Conservation (phyloP, 2,888 invertebrate genomes). For the Petrolisthes manimaculis region DNA sequence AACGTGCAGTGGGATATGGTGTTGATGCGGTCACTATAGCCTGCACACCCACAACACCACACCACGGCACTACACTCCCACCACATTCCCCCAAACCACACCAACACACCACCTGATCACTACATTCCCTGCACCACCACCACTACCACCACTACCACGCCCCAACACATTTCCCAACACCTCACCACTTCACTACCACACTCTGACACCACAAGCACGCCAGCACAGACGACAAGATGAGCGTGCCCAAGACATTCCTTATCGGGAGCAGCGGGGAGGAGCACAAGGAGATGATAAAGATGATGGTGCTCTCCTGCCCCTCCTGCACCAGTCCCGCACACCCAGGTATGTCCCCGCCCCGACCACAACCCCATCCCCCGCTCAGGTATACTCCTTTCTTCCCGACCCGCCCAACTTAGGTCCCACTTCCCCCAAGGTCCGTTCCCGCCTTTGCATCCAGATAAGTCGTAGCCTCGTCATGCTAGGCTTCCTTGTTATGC, state of each 20-base stretch:
- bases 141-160: neutral
- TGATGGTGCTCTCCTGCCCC: constrained; percentile 64
- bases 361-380: neutral
- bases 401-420: neutral
- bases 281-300: constrained; percentile 65
- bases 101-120: neutral
- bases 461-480: neutral
- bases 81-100: neutral
- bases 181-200: neutral
- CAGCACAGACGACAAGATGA: constrained; percentile 23
- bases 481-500: neutral
- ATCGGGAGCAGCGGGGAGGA: constrained; percentile 61
- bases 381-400: neutral
- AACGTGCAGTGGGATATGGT: too few relatives aligned
- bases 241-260: constrained; percentile 59
- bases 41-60: neutral
- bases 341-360: constrained; percentile 24
- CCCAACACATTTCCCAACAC: neutral
- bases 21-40: too few relatives aligned
- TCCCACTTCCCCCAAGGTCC: neutral
- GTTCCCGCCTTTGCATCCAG: too few relatives aligned
- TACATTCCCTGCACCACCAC: neutral
- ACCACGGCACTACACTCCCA: neutral
- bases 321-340: constrained; percentile 60
- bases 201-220: neutral